Base-by-base conservation (phyloP, 2,113 vertebrate genomes). In the Phaethon lepturus region DNA sequence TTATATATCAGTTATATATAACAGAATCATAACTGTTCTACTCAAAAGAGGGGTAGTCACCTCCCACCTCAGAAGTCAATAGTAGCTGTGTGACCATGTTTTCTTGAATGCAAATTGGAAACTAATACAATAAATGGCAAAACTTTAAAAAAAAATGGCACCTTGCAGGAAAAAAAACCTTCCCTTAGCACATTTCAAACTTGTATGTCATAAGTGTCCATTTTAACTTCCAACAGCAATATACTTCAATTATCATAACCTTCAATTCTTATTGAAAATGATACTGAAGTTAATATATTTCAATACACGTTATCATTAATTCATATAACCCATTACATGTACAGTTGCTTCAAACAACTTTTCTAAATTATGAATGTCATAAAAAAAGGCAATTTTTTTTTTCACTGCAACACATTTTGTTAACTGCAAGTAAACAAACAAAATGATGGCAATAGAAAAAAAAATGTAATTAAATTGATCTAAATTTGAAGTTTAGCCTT, bases 41-140 rank as follows among this genome's bases (percentile, higher is more conserved):
- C 31, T 62, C 25, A n/a, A 72, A 84, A 64, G 8, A 49, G 1
- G 1, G 1, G 3, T 23, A 52, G 12, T 66, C 25, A 42, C 0
- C 10, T 79, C 20, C 24, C 26, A 79, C 23, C 12, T 78, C 50
- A 88, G 29, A 89, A 83, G 13, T 59, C 49, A 76, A 8, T 4
- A 63, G 60, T 66, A 53, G 13, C 7, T 67, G 2, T 71, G 17
- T 72, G 62, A 58, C 10, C 3, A n/a, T 1, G 4, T 52, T 73
- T 72, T n/a, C n/a, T 47, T 84, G 28, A 76, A 38, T 56, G 8
- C 1, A 79, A 68, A 59, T 64, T 63, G n/a, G 28, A 72, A 83
- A 59, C 8, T 45, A 59, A n/a, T n/a, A 26, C 1, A 91, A 47
- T 25, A 59, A 83, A 89, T n/a, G 6, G 7, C 4, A 72, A 53